These are phyloP conservation scores for Drosophila sucinea DNA, from an alignment of 1,140 invertebrate genomes.

Conservation along the genomic window DNA sequence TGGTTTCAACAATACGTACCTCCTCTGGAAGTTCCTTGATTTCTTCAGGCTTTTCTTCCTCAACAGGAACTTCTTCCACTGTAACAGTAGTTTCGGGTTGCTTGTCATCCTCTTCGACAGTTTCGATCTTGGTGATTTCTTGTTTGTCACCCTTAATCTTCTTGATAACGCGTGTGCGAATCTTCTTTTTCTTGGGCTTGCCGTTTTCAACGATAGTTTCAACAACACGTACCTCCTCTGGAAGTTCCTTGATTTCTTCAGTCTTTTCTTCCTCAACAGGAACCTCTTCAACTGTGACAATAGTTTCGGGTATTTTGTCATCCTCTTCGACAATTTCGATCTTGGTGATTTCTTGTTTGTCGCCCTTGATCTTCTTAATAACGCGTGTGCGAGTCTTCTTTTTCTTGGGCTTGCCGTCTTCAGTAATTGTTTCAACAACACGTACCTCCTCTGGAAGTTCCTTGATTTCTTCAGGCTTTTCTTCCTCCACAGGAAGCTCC, in stretches of 20 bases:
- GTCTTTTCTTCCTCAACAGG: background rate
- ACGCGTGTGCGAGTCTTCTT: constrained; percentile 6
- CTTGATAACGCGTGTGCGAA: constrained; percentile 6
- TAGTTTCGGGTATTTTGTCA: background rate
- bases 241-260: constrained; percentile 4
- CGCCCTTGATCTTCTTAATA: constrained; percentile 4
- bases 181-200: constrained; percentile 6
- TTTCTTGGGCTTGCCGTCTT: background rate
- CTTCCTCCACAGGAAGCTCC: too few relatives aligned
- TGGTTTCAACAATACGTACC: background rate
- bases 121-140: constrained; percentile 5
- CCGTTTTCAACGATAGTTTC: background rate
- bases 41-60: background rate
- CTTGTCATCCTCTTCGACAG: background rate
- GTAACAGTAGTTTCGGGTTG: background rate
- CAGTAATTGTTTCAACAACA: background rate
- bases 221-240: background rate
- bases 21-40: constrained; percentile 5
- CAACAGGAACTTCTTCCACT: background rate
- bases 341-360: constrained; percentile 10
- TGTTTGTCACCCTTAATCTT: constrained; percentile 4
- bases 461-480: too few relatives aligned
- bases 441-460: background rate
- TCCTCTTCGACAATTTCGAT: constrained; percentile 5
- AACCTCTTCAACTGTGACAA: background rate